Evolutionary conservation across 2,797 vertebrate genomes (phyloP).

Genomic region (Chrosomus eos): DNA sequence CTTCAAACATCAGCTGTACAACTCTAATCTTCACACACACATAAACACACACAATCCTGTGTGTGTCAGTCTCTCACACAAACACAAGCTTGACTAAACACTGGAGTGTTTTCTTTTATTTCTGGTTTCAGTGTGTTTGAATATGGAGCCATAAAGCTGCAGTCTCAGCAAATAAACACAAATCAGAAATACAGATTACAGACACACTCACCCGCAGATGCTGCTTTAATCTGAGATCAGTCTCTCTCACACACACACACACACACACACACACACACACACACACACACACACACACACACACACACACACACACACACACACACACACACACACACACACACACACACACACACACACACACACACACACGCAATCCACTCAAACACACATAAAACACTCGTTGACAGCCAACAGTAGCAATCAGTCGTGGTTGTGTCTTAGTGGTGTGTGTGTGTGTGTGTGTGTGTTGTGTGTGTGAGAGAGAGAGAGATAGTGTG

Average conservation of each 20-base stretch:
- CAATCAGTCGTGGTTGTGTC: no score
- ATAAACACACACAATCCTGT: not conserved
- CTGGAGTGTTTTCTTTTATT: not conserved
- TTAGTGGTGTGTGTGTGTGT: not conserved
- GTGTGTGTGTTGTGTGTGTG: no score
- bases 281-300: not conserved
- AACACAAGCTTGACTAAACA: accelerated
- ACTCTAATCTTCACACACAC: conserved; percentile 19
- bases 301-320: not conserved
- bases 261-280: not conserved
- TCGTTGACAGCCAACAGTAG: not conserved
- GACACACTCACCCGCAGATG: not conserved
- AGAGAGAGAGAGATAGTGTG: no score
- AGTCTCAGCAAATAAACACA: conserved; percentile 2
- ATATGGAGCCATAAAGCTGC: conserved; percentile 3
- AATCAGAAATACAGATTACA: conserved; percentile 12
- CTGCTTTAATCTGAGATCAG: not conserved
- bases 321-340: not conserved
- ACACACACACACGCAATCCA: not conserved
- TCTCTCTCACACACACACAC: not conserved
- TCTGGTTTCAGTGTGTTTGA: not conserved
- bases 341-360: not conserved
- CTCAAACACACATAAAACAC: not conserved
- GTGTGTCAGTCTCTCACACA: not conserved
- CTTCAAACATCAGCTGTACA: not conserved